Evolutionary conservation across 2,113 vertebrate species (phyloP), one percentile per base, ranked within the genome.

Genomic region (Sitta europaea): DNA sequence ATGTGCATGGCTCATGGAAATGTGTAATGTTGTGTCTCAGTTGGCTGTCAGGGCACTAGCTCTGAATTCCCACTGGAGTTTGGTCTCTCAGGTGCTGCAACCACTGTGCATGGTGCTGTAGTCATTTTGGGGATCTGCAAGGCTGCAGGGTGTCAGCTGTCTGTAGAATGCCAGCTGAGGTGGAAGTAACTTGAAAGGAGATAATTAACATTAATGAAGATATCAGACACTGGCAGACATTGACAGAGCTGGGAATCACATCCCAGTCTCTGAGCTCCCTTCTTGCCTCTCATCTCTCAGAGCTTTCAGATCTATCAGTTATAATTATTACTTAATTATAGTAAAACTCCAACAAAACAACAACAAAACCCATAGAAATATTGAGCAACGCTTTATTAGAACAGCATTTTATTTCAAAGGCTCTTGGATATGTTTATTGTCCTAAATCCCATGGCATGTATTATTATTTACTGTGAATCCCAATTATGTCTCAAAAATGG

Each of bases 51-150:
- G 25, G 8, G 65, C 40, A 8, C n/a, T 7, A 10, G 16, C 40
- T 3, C 2, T 11, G 35, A 50, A 6, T 19, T 75, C 15, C 31
- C 4, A 1, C 3, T 72, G 58, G 31, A 65, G 15, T 9, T 9
- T 14, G 45, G 29, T n/a, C 55, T 54, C 33, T 86, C 19, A 47
- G 35, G 6, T 48, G 54, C 76, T 80, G n/a, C 19, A 35, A 2
- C 23, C 47, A 11, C 23, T 0, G 0, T 63, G 35, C 31, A 3
- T 20, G 31, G 29, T 47, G 13, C 3, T 43, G 21, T 5, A 4
- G 31, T 55, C 11, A 12, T 58, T 51, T 5, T 28, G 50, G 36
- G 36, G 9, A 28, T 53, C 75, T 79, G 75, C 58, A 5, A 6
- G 15, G 12, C 14, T 45, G 57, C 45, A 48, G 21, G 16, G 14